phyloP scores from a whole-genome alignment of 1,140 invertebrate species.

The Eupristina koningsbergeri region DNA sequence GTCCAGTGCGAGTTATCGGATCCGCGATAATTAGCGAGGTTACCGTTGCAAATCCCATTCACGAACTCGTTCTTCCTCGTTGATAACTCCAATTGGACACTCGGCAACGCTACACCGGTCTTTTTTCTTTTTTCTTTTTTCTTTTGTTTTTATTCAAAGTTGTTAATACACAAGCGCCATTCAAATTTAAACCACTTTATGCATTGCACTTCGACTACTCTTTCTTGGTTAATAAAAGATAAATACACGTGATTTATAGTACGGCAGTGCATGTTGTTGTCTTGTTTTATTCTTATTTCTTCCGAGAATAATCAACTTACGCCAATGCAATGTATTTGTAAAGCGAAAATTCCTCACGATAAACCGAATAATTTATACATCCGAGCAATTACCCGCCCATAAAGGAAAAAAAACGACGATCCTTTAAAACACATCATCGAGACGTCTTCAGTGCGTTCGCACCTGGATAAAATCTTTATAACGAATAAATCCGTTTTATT shows the following conservation, averaged over 20 bases:
- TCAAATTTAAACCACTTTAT: neutral
- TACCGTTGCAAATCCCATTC: neutral
- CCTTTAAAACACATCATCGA: neutral
- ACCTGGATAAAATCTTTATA: neutral
- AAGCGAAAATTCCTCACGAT: neutral
- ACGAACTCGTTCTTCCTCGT: neutral
- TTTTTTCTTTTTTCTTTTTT: neutral
- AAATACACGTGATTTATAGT: neutral
- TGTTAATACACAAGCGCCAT: neutral
- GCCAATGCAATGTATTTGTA: neutral
- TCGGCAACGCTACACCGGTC: neutral
- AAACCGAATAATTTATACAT: neutral
- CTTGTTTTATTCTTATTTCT: neutral
- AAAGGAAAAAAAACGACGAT: neutral
- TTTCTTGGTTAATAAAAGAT: neutral
- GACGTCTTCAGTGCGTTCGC: neutral
- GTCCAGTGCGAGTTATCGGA: slow-evolving; percentile 24
- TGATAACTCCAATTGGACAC: neutral
- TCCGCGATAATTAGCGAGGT: neutral
- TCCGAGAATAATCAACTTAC: neutral
- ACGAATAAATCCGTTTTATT: neutral
- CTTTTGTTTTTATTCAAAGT: neutral
- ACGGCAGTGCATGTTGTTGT: neutral
- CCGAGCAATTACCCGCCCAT: neutral
- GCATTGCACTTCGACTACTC: neutral